A percentile compares a stretch with the other conserved stretches of the same genome.
phyloP scores from a whole-genome alignment of 2,113 vertebrate genomes.

The Pardalotus punctatus region DNA sequence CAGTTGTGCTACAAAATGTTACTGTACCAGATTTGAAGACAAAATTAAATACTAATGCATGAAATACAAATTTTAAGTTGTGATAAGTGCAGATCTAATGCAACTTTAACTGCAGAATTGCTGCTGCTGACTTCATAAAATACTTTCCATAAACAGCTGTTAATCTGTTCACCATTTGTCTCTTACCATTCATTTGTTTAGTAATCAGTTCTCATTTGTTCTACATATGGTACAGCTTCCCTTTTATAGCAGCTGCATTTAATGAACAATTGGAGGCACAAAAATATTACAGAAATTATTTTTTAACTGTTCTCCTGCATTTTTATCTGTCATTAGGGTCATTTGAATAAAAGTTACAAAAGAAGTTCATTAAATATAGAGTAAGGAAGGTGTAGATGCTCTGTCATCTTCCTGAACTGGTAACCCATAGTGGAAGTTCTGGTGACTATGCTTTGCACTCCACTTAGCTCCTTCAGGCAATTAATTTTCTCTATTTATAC shows the following conservation, averaged over 20 bases:
- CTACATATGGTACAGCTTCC: slow-evolving; percentile 17
- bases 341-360: background rate
- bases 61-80: slow-evolving; percentile 6
- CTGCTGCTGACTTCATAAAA: slow-evolving; percentile 22
- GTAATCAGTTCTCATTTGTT: slow-evolving; percentile 53
- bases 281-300: slow-evolving; percentile 29
- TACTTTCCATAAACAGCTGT: slow-evolving; percentile 10
- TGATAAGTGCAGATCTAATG: background rate
- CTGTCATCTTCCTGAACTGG: slow-evolving; percentile 60
- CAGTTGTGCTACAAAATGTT: background rate
- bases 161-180: slow-evolving; percentile 42
- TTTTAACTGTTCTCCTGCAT: background rate
- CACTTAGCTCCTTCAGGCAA: slow-evolving; percentile 66
- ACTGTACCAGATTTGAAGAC: background rate
- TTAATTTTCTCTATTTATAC: slow-evolving; percentile 56
- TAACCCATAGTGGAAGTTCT: slow-evolving; percentile 48
- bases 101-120: background rate
- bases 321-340: background rate
- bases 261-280: slow-evolving; percentile 26
- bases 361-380: background rate
- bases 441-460: slow-evolving; percentile 59
- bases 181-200: slow-evolving; percentile 43
- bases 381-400: slow-evolving; percentile 15
- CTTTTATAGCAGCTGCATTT: slow-evolving; percentile 27
- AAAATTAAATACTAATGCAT: background rate